These are phyloP conservation scores for Procavia capensis DNA, from an alignment of 2,113 vertebrate genomes.

Conservation along the genomic window DNA sequence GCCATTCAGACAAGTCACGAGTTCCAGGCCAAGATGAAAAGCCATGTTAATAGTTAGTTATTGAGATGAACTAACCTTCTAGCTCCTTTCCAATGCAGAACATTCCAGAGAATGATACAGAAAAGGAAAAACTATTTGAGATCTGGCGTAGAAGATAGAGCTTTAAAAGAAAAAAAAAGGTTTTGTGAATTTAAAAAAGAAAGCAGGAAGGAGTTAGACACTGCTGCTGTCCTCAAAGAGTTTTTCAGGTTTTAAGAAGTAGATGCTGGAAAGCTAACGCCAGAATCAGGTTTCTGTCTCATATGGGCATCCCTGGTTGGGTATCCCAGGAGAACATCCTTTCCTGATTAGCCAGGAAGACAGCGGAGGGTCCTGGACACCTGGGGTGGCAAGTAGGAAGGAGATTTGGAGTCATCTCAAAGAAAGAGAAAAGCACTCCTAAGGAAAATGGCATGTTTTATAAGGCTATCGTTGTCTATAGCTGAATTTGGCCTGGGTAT, in stretches of 20 bases:
- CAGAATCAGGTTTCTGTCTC: background rate
- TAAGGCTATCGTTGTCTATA: too few relatives aligned
- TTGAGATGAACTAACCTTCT: background rate
- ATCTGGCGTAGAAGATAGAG: background rate
- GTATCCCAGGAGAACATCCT: background rate
- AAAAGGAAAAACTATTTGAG: background rate
- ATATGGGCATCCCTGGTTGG: background rate
- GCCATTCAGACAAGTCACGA: background rate
- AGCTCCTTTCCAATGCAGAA: background rate
- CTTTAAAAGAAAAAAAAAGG: background rate
- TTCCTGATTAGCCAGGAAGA: background rate
- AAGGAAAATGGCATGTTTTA: background rate
- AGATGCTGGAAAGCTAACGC: fast-evolving
- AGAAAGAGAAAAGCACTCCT: background rate
- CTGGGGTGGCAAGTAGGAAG: too few relatives aligned
- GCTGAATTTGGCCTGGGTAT: background rate
- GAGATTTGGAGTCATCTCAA: background rate
- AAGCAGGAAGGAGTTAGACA: background rate
- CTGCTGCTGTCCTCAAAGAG: background rate
- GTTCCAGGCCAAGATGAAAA: background rate
- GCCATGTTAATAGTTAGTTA: background rate
- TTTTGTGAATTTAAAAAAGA: background rate
- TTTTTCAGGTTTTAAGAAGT: background rate
- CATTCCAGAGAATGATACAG: background rate
- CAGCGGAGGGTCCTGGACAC: background rate